These are phyloP conservation scores for Papilio aristodemus DNA, from an alignment of 1,140 invertebrate genomes.

Conservation along the genomic window DNA sequence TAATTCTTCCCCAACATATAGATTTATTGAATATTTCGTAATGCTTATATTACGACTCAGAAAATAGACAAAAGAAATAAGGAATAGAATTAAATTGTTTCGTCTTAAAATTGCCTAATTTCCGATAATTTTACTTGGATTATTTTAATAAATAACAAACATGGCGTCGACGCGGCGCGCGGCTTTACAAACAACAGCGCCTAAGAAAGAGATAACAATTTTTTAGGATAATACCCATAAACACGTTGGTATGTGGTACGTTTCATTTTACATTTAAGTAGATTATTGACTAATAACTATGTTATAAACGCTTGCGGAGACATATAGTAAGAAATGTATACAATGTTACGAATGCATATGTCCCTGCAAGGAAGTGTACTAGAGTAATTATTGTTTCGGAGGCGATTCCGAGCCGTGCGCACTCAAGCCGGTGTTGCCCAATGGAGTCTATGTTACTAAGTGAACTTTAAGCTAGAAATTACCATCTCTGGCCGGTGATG, in stretches of 20 bases:
- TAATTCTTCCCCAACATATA: neutral
- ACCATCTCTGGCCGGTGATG: neutral
- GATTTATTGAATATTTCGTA: slow-evolving; percentile 18
- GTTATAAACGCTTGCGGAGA: slow-evolving; percentile 55
- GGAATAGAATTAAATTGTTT: no score
- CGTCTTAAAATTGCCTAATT: no score
- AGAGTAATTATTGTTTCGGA: slow-evolving; percentile 66
- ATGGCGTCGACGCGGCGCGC: slow-evolving; percentile 49
- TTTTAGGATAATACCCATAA: slow-evolving; percentile 71
- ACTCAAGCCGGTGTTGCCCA: slow-evolving; percentile 52
- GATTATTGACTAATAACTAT: slow-evolving; percentile 54
- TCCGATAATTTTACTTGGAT: no score
- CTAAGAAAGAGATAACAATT: slow-evolving; percentile 79
- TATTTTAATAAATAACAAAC: neutral
- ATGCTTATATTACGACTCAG: slow-evolving; percentile 36
- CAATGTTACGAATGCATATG: slow-evolving; percentile 34
- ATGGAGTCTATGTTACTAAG: slow-evolving; percentile 3
- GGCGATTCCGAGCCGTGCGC: slow-evolving; percentile 53
- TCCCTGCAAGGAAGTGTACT: slow-evolving; percentile 56
- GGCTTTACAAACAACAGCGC: slow-evolving; percentile 70
- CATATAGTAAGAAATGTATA: slow-evolving; percentile 29
- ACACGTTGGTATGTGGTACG: slow-evolving; percentile 59
- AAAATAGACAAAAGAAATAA: no score
- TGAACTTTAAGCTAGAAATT: slow-evolving; percentile 8
- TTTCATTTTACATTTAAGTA: slow-evolving; percentile 57